Conservation (phyloP, 2,797 vertebrate genomes). For the Sebastes diaconus region DNA sequence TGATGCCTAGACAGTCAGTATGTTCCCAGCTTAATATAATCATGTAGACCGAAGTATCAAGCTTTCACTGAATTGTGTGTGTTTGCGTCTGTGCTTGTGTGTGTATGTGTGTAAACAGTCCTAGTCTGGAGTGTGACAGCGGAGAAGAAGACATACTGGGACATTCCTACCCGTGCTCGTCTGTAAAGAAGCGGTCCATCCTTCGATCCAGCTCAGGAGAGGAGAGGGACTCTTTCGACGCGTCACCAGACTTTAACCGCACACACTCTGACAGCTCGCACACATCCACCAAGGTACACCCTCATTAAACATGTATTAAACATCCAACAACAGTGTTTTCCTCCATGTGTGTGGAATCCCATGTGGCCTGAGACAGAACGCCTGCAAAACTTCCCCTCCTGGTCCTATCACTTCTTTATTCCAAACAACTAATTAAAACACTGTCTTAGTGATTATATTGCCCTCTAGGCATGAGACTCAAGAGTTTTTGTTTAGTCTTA, state of each 20-base stretch:
- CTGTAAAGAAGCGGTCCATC: constrained; percentile 55
- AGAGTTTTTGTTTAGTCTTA: background rate
- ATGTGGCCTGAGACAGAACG: background rate
- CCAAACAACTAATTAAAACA: background rate
- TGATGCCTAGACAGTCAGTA: background rate
- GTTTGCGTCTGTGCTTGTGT: background rate
- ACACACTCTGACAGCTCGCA: constrained; percentile 70
- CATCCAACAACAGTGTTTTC: background rate
- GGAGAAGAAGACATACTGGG: constrained; percentile 80
- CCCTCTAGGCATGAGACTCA: background rate
- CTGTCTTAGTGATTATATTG: background rate
- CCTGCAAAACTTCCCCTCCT: background rate
- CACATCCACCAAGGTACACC: constrained; percentile 83
- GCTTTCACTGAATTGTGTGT: background rate
- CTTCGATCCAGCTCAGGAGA: constrained; percentile 73
- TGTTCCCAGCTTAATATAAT: background rate
- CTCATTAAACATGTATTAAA: background rate
- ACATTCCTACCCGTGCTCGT: constrained; percentile 58
- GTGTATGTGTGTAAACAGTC: constrained; percentile 74
- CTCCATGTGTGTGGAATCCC: background rate
- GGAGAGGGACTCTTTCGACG: constrained; percentile 82
- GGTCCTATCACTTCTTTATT: background rate
- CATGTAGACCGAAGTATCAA: background rate
- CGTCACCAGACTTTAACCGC: constrained; percentile 74
- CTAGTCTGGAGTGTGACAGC: constrained; percentile 88